These are phyloP conservation scores for Hypolimnas misippus DNA, from an alignment of 2,888 invertebrate genomes.

Conservation along the genomic window DNA sequence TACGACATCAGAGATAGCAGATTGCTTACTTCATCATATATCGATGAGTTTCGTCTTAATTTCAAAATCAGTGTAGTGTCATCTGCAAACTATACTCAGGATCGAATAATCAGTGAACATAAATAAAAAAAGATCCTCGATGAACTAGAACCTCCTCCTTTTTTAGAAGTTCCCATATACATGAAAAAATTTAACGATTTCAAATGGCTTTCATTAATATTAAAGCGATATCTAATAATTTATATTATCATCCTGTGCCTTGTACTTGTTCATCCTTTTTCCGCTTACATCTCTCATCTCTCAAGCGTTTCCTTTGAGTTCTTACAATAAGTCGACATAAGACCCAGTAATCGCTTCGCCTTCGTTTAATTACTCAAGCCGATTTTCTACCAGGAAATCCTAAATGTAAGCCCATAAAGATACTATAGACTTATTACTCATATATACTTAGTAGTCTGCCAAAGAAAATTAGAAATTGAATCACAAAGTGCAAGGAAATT, in stretches of 20 bases:
- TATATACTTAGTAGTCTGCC: too few species aligned
- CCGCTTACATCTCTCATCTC: slow-evolving; percentile 38
- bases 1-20: too few species aligned
- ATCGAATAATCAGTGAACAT: too few species aligned
- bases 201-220: background rate
- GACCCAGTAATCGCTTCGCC: slow-evolving; percentile 32
- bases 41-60: background rate
- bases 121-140: too few species aligned
- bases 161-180: too few species aligned
- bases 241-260: slow-evolving; percentile 10
- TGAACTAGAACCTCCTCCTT: background rate
- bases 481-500: too few species aligned
- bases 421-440: background rate
- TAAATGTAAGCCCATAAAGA: background rate
- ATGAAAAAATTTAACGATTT: background rate
- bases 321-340: slow-evolving; percentile 40
- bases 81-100: background rate
- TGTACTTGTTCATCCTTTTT: slow-evolving; percentile 42
- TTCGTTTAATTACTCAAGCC: slow-evolving; percentile 23
- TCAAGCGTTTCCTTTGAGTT: slow-evolving; percentile 34
- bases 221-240: slow-evolving; percentile 4
- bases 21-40: too few species aligned
- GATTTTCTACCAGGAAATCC: slow-evolving; percentile 14
- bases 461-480: background rate
- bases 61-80: background rate